Percentiles rank a stretch among this genome's conserved stretches.
These are phyloP conservation scores for Heliconius ethilla DNA, from an alignment of 2,888 invertebrate species.

Conservation along the genomic window DNA sequence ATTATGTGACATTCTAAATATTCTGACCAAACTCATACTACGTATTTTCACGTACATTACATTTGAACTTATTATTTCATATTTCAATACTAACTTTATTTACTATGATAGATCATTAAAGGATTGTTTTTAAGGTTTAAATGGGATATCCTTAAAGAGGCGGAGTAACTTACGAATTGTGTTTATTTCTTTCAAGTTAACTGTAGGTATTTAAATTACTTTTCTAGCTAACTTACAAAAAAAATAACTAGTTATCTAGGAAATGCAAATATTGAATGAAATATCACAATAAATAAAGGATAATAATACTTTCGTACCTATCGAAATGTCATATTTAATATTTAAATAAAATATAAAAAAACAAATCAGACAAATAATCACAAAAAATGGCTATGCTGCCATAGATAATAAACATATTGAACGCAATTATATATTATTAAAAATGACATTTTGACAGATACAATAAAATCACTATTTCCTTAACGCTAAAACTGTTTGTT, in stretches of 20 bases:
- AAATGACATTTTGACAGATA: slow-evolving; percentile 1
- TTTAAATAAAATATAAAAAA: not conserved
- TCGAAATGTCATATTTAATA: not conserved
- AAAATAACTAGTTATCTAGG: not conserved
- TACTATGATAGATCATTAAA: slow-evolving; percentile 1
- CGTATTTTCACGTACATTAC: not conserved
- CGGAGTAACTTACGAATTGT: not conserved
- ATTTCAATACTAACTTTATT: slow-evolving; percentile 8
- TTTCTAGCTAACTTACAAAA: too few species aligned
- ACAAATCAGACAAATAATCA: not conserved
- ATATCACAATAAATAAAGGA: slow-evolving; percentile 12
- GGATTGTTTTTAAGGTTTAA: not conserved
- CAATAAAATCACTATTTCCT: slow-evolving; percentile 6
- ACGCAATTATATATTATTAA: not conserved
- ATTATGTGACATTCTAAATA: not conserved
- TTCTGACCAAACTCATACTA: not conserved
- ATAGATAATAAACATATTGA: not conserved
- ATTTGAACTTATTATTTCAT: slow-evolving; percentile 10
- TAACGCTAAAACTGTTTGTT: slow-evolving; percentile 4
- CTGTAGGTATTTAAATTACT: too few species aligned
- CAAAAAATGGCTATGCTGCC: not conserved
- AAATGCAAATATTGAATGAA: not conserved
- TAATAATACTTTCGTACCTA: not conserved
- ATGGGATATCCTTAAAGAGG: not conserved
- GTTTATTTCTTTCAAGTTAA: not conserved